Percentiles rank a stretch among this genome's conserved stretches.
Evolutionary conservation across 2,797 vertebrate species (phyloP).

Genomic region (Chelon labrosus): DNA sequence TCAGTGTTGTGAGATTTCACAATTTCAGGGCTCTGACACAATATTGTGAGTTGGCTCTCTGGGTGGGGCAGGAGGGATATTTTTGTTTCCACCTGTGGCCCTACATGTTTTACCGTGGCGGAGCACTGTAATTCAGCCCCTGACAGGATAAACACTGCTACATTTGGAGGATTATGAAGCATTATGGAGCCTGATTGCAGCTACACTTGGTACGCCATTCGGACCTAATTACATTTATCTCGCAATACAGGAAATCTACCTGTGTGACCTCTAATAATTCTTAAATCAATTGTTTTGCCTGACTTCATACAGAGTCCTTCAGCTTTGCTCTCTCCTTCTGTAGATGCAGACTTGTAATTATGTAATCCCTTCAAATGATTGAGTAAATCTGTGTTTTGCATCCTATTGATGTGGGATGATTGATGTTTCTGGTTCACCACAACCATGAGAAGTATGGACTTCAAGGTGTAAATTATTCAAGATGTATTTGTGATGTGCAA

Average conservation of each 20-base stretch:
- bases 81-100: constrained; percentile 76
- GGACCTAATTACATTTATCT: constrained; percentile 28
- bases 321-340: constrained; percentile 13
- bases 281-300: constrained; percentile 14
- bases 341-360: constrained; percentile 17
- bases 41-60: constrained; percentile 54
- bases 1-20: constrained; percentile 55
- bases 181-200: constrained; percentile 44
- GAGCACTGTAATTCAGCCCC: constrained; percentile 57
- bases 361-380: constrained; percentile 29
- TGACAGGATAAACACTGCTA: constrained; percentile 46
- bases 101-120: constrained; percentile 41
- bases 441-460: constrained; percentile 7
- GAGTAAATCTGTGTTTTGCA: constrained; percentile 42
- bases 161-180: constrained; percentile 59
- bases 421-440: constrained; percentile 31
- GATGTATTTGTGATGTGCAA: constrained; percentile 15
- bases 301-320: constrained; percentile 11
- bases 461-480: constrained; percentile 17
- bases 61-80: constrained; percentile 71
- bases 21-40: constrained; percentile 59
- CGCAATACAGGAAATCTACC: constrained; percentile 51
- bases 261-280: constrained; percentile 22
- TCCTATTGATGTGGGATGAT: constrained; percentile 32
- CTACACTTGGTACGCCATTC: constrained; percentile 33